Conservation (phyloP, 1,140 invertebrate species). For the Lordiphosa clarofinis region DNA sequence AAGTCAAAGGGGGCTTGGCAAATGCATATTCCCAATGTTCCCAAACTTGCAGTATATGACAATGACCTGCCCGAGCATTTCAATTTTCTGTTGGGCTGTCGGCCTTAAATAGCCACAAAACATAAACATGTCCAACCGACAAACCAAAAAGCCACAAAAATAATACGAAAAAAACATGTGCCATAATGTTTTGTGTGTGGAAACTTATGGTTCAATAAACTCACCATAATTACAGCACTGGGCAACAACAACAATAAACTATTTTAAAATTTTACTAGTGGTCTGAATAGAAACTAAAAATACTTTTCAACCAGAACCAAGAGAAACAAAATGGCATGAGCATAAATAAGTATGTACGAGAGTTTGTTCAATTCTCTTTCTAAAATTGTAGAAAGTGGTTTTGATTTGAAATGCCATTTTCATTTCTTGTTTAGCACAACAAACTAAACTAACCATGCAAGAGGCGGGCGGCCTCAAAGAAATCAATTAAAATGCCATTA, state of each 20-base stretch:
- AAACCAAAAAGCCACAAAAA: no score
- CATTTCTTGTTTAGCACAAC: constrained; percentile 18
- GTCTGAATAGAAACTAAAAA: constrained; percentile 18
- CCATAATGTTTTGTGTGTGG: constrained; percentile 8
- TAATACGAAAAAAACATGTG: background rate
- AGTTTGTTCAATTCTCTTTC: background rate
- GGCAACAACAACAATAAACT: constrained; percentile 15
- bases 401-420: constrained; percentile 22
- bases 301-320: constrained; percentile 33
- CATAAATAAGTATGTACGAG: background rate
- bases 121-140: constrained; percentile 36
- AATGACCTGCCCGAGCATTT: no score
- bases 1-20: no score
- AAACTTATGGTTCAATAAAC: constrained; percentile 58
- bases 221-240: constrained; percentile 34
- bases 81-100: constrained; percentile 9
- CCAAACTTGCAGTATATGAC: no score
- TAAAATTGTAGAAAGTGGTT: constrained; percentile 19
- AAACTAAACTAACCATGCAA: constrained; percentile 17
- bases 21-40: no score
- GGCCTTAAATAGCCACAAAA: constrained; percentile 51
- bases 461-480: constrained; percentile 12
- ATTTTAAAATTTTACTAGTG: constrained; percentile 42
- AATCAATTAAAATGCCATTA: constrained; percentile 48
- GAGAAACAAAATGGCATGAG: background rate